These are phyloP conservation scores for Pangasius djambal DNA, from an alignment of 2,797 vertebrate genomes.

Conservation along the genomic window DNA sequence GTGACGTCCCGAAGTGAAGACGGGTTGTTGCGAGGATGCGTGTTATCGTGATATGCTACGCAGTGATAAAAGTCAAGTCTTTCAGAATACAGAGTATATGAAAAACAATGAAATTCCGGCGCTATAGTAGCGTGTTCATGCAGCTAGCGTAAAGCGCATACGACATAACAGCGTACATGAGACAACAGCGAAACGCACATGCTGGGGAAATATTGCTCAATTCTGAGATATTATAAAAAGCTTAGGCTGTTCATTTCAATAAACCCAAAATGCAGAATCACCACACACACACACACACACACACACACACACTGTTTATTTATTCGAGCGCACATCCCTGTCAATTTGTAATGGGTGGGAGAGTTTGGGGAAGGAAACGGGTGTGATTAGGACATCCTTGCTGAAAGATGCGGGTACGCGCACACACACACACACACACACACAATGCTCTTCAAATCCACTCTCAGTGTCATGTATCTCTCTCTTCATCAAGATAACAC, in stretches of 20 bases:
- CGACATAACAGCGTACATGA: not conserved
- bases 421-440: conserved; percentile 30
- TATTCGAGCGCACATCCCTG: conserved; percentile 28
- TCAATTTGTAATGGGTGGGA: conserved; percentile 46
- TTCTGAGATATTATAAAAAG: not conserved
- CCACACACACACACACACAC: conserved; percentile 4
- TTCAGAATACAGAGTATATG: not conserved
- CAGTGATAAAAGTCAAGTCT: not conserved
- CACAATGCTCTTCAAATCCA: conserved; percentile 43
- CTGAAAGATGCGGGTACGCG: conserved; percentile 14
- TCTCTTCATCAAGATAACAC: conserved; percentile 13
- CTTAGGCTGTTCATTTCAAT: not conserved
- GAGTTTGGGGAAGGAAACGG: conserved; percentile 35
- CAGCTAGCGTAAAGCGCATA: not conserved
- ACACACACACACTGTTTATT: conserved; percentile 16
- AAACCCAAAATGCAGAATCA: not conserved
- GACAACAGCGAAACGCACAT: not conserved
- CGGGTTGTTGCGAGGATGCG: not conserved
- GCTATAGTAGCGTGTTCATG: not conserved
- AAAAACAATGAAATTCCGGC: not conserved
- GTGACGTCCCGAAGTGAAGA: not conserved
- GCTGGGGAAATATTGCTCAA: not conserved
- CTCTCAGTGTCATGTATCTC: conserved; percentile 52
- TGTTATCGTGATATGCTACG: not conserved
- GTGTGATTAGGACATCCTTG: conserved; percentile 46